Percentiles rank a stretch among this genome's conserved stretches.
Conservation (phyloP, 2,888 invertebrate genomes). For the Trissolcus japonicus region DNA sequence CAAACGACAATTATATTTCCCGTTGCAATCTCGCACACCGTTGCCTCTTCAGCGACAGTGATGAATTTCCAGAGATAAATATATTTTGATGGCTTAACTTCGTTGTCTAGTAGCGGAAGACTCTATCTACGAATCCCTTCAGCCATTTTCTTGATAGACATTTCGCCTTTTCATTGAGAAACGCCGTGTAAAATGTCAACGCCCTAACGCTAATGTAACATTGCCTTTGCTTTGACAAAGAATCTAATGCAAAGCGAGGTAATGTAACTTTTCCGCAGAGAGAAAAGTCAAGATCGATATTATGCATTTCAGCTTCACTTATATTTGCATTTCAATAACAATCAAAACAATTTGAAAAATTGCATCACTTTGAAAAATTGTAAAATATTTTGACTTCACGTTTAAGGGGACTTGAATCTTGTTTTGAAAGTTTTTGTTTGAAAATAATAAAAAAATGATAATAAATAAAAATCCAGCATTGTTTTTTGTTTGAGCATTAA, state of each 20-base stretch:
- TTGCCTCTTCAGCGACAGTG: conserved; percentile 47
- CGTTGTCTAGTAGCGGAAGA: conserved; percentile 53
- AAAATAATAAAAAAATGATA: background rate
- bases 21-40: conserved; percentile 52
- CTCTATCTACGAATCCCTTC: conserved; percentile 55
- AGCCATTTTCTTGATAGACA: conserved; percentile 51
- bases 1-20: conserved; percentile 56
- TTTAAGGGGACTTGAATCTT: background rate
- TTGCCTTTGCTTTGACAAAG: conserved; percentile 43
- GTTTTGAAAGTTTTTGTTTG: background rate
- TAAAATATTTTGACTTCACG: too few species aligned
- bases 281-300: conserved; percentile 45
- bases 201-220: conserved; percentile 48
- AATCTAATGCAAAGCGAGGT: conserved; percentile 47
- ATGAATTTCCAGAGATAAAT: conserved; percentile 59
- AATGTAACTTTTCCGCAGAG: conserved; percentile 44
- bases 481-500: too few species aligned
- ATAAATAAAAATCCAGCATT: too few species aligned
- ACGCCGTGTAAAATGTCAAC: conserved; percentile 39
- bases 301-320: conserved; percentile 13
- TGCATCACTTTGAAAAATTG: too few species aligned
- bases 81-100: conserved; percentile 58
- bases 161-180: conserved; percentile 43
- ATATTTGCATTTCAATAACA: background rate
- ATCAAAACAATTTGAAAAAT: background rate